Base-by-base conservation (phyloP, 2,888 invertebrate genomes). In the Agrenia bidenticulata region DNA sequence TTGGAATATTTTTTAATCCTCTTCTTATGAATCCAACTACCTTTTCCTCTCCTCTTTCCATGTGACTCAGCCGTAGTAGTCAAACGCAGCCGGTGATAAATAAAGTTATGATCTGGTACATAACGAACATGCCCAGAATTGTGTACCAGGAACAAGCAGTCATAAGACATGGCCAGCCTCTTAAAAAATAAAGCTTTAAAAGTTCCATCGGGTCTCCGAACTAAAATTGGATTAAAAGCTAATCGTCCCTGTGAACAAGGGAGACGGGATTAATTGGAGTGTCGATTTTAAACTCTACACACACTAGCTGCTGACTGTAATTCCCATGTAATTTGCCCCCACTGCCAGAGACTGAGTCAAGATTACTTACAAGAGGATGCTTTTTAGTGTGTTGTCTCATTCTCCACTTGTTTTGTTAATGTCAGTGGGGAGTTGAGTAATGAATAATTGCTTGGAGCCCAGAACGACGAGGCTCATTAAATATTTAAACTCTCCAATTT, bases 401-500 rank as follows among this genome's bases (percentile, higher is more conserved):
- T 58, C 45, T 32, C 32, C n/a, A 41, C 57, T 58, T 58, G 58
- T 58, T 42, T 45, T 58, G 58, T 27, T 58, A 49, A 26, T 45
- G 45, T 58, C 58, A 57, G 58, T 58, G 45, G 58, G 58, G 58
- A 58, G 58, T 54, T 54, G 54, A 32, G 54, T 54, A 54, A 54
- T 57, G 57, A 57, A 41, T 58, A 58, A 58, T 58, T 58, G 58
- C 58, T 58, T 24, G 26, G 26, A 58, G 58, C 58, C 13, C 37
- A 41, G 27, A 57, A 19, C 45, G 32, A 32, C 45, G 45, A 58
- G 26, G 42, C 58, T 58, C 45, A 58, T 58, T 58, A 58, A 58
- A 58, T 58, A 58, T 58, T 58, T 58, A 58, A 58, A 58, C 45
- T 58, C 21, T 45, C 26, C 58, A 58, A 58, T 58, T 58, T 58